Base-by-base conservation (phyloP, 2,888 invertebrate species). In the Limulus polyphemus region DNA sequence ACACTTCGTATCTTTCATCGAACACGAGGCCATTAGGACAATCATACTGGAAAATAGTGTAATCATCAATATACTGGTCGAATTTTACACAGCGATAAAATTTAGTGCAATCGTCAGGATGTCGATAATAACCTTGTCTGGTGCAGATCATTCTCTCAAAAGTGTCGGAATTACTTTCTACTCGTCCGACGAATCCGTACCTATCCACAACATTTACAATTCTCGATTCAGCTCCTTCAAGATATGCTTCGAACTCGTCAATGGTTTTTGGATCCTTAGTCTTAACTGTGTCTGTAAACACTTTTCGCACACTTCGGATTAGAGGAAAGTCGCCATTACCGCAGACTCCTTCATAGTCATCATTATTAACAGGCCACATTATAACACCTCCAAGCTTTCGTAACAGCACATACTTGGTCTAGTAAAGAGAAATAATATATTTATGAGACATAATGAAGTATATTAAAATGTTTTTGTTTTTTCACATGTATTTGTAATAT, bases 51-150 rank as follows among this genome's bases (percentile, higher is more conserved):
- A 88, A 88, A 52, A 87, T 86, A 11, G 51, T 56, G 48, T 60
- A 54, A 13, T 57, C 13, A 1, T 46, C 32, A 47, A 58, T 47
- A 11, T 57, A n/a, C 73, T 87, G 86, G 72, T 87, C 83, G 73
- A 87, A 88, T 74, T 88, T 87, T 13, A 88, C 87, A 73, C 88
- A 88, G 62, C 88, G 84, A 74, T 87, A 88, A 77, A 88, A 88
- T 57, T 86, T 80, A 65, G 56, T 67, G 61, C 65, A 69, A 58
- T 66, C 67, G 11, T 60, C 60, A 2, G 68, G 69, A 65, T 70
- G 65, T 17, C 68, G 60, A 51, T 61, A 64, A 55, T 69, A 70
- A 11, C 70, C 70, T 10, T 58, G 51, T 47, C 62, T 47, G 10
- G 61, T 54, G 56, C 70, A 70, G 4, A 62, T 55, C n/a, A 68